Evolutionary conservation across 2,113 vertebrate genomes (phyloP).

Genomic region (Meriones unguiculatus): DNA sequence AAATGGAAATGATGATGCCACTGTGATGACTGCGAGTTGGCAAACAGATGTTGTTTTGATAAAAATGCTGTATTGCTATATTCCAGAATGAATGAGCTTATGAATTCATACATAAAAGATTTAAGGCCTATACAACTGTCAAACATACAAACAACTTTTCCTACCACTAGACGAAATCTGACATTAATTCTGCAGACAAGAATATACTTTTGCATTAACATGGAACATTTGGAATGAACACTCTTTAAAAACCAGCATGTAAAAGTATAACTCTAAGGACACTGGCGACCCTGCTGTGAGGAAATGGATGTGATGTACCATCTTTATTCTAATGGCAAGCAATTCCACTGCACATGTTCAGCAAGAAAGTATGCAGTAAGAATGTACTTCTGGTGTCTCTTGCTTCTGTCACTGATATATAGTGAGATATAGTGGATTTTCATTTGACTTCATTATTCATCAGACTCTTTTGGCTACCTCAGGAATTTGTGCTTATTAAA

Average conservation of each 20-base stretch:
- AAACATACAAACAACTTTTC: conserved; percentile 44
- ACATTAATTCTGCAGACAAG: conserved; percentile 51
- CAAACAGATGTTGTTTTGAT: conserved; percentile 56
- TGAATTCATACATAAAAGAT: conserved; percentile 20
- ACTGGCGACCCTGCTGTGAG: not conserved
- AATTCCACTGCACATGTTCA: not conserved
- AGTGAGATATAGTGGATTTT: not conserved
- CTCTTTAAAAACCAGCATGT: conserved; percentile 34
- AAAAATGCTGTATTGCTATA: not conserved
- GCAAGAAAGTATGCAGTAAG: not conserved
- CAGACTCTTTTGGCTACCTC: not conserved
- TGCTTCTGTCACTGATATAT: not conserved
- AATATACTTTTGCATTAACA: conserved; percentile 47
- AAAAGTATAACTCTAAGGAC: conserved; percentile 30
- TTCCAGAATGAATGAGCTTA: conserved; percentile 29
- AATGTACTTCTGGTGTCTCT: not conserved
- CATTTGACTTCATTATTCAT: conserved; percentile 32
- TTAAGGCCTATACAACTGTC: conserved; percentile 40
- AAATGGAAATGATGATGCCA: conserved; percentile 50
- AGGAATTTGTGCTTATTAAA: not conserved
- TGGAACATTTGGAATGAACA: conserved; percentile 47
- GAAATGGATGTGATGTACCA: not conserved
- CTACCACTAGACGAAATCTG: not conserved
- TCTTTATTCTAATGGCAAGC: not conserved
- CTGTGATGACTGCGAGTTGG: not conserved